A percentile compares a stretch with the other conserved stretches of the same genome.
These are phyloP conservation scores for Cochlearius cochlearius DNA, from an alignment of 2,113 vertebrate genomes.

Conservation along the genomic window DNA sequence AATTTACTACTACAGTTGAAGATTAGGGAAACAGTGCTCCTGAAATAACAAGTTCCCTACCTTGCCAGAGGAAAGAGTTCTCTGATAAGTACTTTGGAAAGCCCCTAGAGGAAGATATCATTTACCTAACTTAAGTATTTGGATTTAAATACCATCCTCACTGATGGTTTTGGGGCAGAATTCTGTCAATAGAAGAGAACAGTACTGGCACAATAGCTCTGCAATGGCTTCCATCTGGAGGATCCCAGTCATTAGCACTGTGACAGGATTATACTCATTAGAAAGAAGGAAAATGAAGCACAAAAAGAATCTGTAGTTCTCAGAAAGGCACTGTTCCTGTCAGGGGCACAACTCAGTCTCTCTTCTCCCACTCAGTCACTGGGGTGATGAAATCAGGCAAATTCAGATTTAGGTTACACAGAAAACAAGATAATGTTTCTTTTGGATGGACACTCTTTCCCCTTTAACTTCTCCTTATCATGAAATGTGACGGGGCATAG, in stretches of 20 bases:
- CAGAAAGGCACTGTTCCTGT: background rate
- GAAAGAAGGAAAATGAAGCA: background rate
- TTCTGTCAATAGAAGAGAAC: background rate
- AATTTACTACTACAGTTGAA: background rate
- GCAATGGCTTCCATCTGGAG: background rate
- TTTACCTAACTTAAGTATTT: background rate
- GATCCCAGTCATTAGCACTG: background rate
- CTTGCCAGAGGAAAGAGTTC: background rate
- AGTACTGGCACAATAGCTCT: background rate
- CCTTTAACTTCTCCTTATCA: background rate
- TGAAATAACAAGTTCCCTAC: background rate
- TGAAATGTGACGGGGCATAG: background rate
- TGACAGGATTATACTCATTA: background rate
- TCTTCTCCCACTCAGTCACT: background rate
- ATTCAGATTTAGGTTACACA: background rate
- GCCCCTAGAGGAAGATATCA: background rate
- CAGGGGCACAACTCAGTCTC: background rate
- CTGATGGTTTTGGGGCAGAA: background rate
- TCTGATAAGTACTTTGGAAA: background rate
- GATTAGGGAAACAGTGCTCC: background rate
- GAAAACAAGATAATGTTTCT: conserved; percentile 8
- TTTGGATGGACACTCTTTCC: background rate
- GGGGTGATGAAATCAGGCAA: background rate
- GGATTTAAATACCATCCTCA: background rate
- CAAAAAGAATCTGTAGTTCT: background rate